Base-by-base conservation (phyloP, 2,797 vertebrate species). In the Enteromius paludinosus region DNA sequence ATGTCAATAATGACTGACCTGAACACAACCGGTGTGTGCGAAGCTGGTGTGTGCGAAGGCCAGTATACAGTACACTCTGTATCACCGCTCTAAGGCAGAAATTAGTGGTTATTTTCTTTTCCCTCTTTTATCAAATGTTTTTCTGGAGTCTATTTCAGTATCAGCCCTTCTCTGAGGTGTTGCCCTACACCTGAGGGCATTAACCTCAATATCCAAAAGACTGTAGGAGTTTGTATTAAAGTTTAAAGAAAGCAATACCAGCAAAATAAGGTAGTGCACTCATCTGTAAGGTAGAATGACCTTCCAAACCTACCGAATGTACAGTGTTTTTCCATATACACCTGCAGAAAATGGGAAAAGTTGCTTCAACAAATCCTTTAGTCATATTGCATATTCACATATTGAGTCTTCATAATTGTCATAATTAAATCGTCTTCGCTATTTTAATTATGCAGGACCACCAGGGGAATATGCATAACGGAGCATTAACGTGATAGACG, bases 211-310 rank as follows among this genome's bases (percentile, higher is more conserved):
- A 83, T 77, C 72, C 72, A 82, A 59, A 76, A 47, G 81, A 77
- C 64, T 59, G 74, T 47, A 35, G 52, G 49, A 83, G 41, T 47
- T 75, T 62, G 73, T 70, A 77, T 83, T 83, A 62, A 83, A 83
- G 49, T 70, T 66, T 49, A 69, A 52, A 62, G 41, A 69, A 77
- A 47, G 71, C 81, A 83, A 83, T 88, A 87, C 83, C 80, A 61
- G 87, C 86, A 88, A 87, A 88, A 87, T 54, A 69, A 85, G 85
- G 80, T 79, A 88, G 86, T 86, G 87, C 84, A 87, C 79, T 81
- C 72, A 74, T 77, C 81, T 47, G 79, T 91, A 88, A 84, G 86
- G 90, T 87, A 86, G 61, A 28, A 35, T 47, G 64, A 81, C 87
- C 66, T 79, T 72, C 71, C 73, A 47, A 41, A 33, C 23, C 5